Percentiles rank a stretch among this genome's conserved stretches.
These are phyloP conservation scores for Spilogale gracilis DNA, from an alignment of 2,113 vertebrate genomes.

Conservation along the genomic window DNA sequence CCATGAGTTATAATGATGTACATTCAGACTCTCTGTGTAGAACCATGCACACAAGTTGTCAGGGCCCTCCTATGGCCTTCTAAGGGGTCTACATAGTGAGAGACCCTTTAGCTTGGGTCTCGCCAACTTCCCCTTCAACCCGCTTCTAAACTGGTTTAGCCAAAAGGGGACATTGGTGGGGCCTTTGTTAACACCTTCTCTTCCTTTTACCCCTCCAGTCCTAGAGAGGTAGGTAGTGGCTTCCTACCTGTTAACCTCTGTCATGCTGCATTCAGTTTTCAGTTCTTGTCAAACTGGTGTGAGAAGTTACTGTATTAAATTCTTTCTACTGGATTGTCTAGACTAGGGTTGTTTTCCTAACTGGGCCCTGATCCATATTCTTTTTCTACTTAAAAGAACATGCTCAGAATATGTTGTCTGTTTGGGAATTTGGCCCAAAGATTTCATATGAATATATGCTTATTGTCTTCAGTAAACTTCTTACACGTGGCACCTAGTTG, in stretches of 20 bases:
- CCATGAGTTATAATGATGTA: background rate
- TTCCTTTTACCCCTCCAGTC: background rate
- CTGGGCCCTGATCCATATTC: background rate
- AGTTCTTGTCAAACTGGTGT: background rate
- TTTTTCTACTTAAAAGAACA: background rate
- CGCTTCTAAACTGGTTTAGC: background rate
- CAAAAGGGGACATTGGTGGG: background rate
- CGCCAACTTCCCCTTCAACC: background rate
- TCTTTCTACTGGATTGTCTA: background rate
- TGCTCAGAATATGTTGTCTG: background rate
- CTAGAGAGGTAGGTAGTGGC: background rate
- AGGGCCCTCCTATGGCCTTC: background rate
- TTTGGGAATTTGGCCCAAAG: conserved; percentile 28
- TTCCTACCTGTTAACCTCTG: background rate
- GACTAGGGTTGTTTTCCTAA: background rate
- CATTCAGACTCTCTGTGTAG: background rate
- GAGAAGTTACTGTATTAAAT: background rate
- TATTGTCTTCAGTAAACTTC: background rate
- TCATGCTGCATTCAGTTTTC: background rate
- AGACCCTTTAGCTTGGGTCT: background rate
- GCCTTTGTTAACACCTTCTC: background rate
- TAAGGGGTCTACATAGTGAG: background rate
- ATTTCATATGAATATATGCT: background rate
- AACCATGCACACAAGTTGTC: background rate
- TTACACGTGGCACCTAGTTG: background rate